These are phyloP conservation scores for Vultur gryphus DNA, from an alignment of 2,797 vertebrate species.

Conservation along the genomic window DNA sequence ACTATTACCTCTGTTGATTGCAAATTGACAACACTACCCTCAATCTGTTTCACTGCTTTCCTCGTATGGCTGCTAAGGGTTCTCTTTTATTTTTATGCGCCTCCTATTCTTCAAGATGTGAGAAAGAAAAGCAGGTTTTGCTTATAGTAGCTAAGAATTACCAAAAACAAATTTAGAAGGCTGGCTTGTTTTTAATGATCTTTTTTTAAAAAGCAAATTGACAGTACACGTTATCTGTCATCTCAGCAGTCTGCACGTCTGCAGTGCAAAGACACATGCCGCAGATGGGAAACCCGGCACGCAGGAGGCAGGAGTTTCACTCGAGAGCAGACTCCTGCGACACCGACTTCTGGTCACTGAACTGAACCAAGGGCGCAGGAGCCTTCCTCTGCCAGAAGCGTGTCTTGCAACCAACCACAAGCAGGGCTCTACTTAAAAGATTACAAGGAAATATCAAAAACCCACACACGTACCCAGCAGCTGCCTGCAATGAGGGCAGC, in stretches of 20 bases:
- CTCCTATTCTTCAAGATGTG: neutral
- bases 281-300: neutral
- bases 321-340: neutral
- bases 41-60: neutral
- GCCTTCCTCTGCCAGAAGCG: neutral
- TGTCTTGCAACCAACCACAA: fast-evolving
- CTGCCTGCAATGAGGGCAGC: neutral
- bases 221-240: neutral
- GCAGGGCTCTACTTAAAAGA: fast-evolving
- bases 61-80: neutral
- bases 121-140: neutral
- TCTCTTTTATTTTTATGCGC: neutral
- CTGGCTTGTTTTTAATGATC: neutral
- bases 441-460: fast-evolving
- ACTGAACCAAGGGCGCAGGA: fast-evolving
- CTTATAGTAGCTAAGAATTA: neutral
- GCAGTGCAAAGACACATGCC: neutral
- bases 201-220: neutral
- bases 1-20: neutral
- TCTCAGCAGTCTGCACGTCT: neutral
- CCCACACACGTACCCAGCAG: fast-evolving
- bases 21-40: neutral
- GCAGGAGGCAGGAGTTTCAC: neutral
- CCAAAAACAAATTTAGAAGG: neutral
- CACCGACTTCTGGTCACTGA: neutral